Percentiles rank a stretch among this genome's conserved stretches.
Conservation (phyloP, 1,140 invertebrate genomes). For the Pectinophora gossypiella region DNA sequence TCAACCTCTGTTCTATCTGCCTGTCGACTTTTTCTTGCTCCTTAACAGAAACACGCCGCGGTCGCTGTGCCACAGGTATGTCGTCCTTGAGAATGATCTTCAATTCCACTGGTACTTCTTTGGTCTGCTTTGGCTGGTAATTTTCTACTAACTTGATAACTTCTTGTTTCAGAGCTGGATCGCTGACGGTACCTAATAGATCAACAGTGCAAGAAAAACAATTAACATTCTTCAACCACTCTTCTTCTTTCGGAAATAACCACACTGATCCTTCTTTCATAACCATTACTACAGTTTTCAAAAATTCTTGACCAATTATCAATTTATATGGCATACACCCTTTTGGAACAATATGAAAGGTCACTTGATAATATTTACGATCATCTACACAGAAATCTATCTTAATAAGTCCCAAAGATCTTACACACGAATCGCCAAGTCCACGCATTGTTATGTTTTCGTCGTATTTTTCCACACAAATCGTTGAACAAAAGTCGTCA, state of each 20-base stretch:
- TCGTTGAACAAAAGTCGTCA: no score
- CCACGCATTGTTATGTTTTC: no score
- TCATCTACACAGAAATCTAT: no score
- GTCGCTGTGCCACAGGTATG: constrained; percentile 19
- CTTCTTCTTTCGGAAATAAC: neutral
- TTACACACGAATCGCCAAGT: no score
- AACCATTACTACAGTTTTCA: neutral
- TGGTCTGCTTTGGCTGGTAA: constrained; percentile 3
- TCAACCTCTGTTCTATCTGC: constrained; percentile 21
- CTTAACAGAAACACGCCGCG: constrained; percentile 10
- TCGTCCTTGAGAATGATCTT: constrained; percentile 20
- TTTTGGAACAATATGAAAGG: neutral
- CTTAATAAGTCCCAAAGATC: no score
- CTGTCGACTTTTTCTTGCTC: constrained; percentile 16
- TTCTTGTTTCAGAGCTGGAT: neutral
- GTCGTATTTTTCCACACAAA: no score
- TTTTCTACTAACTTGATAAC: neutral
- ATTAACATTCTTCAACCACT: neutral
- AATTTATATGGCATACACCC: neutral
- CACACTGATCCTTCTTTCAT: neutral
- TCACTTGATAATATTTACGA: neutral
- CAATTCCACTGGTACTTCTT: constrained; percentile 15
- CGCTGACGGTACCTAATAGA: neutral
- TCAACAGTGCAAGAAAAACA: neutral
- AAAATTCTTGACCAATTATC: neutral